Evolutionary conservation across 2,113 vertebrate species (phyloP), one percentile per base, ranked within the genome.

Genomic region (Nycticebus coucang): DNA sequence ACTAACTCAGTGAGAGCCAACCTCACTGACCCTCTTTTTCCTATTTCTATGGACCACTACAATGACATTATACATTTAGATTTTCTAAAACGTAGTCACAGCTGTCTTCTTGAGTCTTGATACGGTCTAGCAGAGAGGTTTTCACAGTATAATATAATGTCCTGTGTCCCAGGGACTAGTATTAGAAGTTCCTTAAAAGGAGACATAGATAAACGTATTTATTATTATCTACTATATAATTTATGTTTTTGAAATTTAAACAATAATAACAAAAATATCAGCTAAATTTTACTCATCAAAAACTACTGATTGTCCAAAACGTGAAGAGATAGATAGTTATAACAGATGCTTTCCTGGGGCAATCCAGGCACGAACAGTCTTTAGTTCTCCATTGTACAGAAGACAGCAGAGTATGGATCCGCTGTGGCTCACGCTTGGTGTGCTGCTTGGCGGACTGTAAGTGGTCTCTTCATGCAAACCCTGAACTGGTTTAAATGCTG

Each of bases 191-290:
- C n/a, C 55, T 75, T 71, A 75, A 92, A 84, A 30, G 6, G 12
- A 77, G 22, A 64, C 0, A n/a, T 35, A 30, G 5, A 19, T 78
- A 6, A 74, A 86, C 1, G 6, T 78, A 64, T 55, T 87, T 68
- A 87, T 74, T 87, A 82, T 21, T 83, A 0, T 6, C 30, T 81
- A 66, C 69, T 71, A 5, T 7, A 59, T 64, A 18, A 87, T 37
- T 37, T 80, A 90, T 90, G 41, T 8, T 71, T 86, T 69, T 74
- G 3, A 86, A 89, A 87, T 93, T 50, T 80, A 79, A 68, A 80
- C 22, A 75, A 69, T 79, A 60, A 71, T 24, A 89, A 91, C 11
- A 60, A 94, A 68, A 79, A 83, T 83, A 45, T 71, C 9, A 74
- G 24, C 22, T 95, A 55, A 37, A 72, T 66, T 57, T 55, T 75